Evolutionary conservation across 2,888 invertebrate genomes (phyloP), one percentile per base, ranked within the genome.

Genomic region (Napeogenes inachia): DNA sequence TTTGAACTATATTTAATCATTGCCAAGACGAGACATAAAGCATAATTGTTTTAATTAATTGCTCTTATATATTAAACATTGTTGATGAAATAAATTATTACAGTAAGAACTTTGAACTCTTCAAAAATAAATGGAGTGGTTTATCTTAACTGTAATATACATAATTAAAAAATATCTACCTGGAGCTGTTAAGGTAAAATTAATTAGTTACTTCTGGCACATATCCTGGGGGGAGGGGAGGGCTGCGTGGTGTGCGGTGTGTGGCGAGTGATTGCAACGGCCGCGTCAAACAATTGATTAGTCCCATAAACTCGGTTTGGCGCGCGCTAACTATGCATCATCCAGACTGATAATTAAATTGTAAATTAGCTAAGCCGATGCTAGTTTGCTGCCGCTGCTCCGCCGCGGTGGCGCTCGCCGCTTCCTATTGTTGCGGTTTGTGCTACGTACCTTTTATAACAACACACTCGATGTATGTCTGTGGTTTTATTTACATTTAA

Each of bases 231-330:
- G 59, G 59, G 58, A 56, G 54, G 65, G 60, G 57, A 55, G 59
- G 60, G 63, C 45, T 54, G 65, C 68, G 67, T 71, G 75, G 73
- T 75, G 63, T 62, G 61, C 63, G 67, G 66, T 64, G 68, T 69
- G 74, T 74, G 77, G 81, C 82, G 79, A 85, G 87, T 89, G 89
- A 89, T 89, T 89, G 89, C 87, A 74, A 73, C 78, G 85, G 87
- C 87, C 88, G 87, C 89, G 88, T 89, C 90, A 89, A 90, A 89
- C 90, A 90, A 89, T 89, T 90, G 90, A 89, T 90, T 90, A 90
- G 89, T 89, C 85, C 87, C 87, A 89, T 90, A 89, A 89, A 90
- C 88, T 89, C 85, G 87, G 89, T 89, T 90, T 89, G 89, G 88
- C 88, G 84, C 82, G 84, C 82, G 82, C 88, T 89, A 89, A 89